Percentiles rank a stretch among this genome's conserved stretches.
Conservation (phyloP, 2,797 vertebrate genomes). For the Molothrus ater region DNA sequence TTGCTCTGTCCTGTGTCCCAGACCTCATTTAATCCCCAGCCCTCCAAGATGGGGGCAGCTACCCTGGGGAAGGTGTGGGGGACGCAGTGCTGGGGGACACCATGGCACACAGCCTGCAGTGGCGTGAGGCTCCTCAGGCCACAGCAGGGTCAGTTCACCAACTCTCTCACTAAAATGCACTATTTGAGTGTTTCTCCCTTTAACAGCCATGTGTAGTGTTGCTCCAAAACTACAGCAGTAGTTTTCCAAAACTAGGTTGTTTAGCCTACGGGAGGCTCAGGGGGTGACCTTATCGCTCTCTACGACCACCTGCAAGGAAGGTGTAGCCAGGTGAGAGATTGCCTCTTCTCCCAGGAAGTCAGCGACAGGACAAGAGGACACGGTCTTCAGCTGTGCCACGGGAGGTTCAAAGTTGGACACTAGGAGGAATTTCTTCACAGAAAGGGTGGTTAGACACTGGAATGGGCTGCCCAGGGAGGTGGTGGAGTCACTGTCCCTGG, state of each 20-base stretch:
- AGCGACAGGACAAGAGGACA: background rate
- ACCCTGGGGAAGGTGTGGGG: no score
- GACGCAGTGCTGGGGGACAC: fast-evolving
- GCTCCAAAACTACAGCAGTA: background rate
- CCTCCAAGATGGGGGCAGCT: fast-evolving
- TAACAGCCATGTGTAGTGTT: background rate
- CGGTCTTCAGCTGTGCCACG: background rate
- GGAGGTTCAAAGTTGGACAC: background rate
- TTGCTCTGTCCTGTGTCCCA: background rate
- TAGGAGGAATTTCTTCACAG: background rate
- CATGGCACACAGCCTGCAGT: fast-evolving
- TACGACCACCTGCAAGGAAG: background rate
- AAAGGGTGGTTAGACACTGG: background rate
- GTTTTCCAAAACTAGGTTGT: background rate
- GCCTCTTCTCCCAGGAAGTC: background rate
- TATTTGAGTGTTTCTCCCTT: background rate
- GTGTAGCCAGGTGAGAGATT: background rate
- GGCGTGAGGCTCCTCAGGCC: background rate
- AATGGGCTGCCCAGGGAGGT: background rate
- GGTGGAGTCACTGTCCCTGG: background rate
- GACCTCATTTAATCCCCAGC: no score
- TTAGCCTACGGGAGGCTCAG: background rate
- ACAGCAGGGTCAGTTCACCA: no score
- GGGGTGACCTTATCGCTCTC: fast-evolving
- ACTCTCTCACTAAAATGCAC: fast-evolving